Percentiles rank a stretch among this genome's conserved stretches.
Conservation (phyloP, 2,797 vertebrate genomes). For the Sarcoramphus papa region DNA sequence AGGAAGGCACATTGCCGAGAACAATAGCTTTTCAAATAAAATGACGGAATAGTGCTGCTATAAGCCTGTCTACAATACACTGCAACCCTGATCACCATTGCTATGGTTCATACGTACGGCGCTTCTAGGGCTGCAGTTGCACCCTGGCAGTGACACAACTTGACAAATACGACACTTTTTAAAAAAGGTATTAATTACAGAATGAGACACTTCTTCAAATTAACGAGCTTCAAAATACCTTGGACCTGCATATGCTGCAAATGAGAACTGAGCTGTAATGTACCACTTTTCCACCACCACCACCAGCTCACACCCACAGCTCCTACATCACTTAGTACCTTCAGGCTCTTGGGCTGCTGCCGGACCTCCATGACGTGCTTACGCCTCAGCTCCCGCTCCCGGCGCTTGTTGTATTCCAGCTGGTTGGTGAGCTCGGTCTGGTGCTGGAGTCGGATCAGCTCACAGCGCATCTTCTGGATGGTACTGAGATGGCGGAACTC, state of each 20-base stretch:
- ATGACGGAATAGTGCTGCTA: neutral
- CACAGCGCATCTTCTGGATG: slow-evolving; percentile 93
- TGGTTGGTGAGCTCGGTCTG: slow-evolving; percentile 99
- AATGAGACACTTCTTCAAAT: neutral
- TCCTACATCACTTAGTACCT: slow-evolving; percentile 73
- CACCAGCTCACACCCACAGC: neutral
- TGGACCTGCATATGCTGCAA: neutral
- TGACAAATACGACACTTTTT: neutral
- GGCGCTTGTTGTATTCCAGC: slow-evolving; percentile 98
- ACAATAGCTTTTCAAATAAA: neutral
- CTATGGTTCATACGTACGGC: fast-evolving
- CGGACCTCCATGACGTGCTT: slow-evolving; percentile 99
- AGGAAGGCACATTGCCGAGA: neutral
- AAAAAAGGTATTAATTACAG: neutral
- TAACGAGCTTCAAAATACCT: neutral
- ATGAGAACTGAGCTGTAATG: neutral
- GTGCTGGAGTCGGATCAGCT: slow-evolving; percentile 95
- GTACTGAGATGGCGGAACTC: slow-evolving; percentile 95
- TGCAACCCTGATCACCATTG: neutral
- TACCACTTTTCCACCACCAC: neutral
- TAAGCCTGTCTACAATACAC: neutral
- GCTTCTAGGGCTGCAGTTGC: neutral
- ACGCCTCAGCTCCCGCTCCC: slow-evolving; percentile 92
- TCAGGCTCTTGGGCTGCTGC: slow-evolving; percentile 98
- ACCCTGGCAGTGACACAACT: neutral